Conservation (phyloP, 1,140 invertebrate species). For the Venturia canescens region DNA sequence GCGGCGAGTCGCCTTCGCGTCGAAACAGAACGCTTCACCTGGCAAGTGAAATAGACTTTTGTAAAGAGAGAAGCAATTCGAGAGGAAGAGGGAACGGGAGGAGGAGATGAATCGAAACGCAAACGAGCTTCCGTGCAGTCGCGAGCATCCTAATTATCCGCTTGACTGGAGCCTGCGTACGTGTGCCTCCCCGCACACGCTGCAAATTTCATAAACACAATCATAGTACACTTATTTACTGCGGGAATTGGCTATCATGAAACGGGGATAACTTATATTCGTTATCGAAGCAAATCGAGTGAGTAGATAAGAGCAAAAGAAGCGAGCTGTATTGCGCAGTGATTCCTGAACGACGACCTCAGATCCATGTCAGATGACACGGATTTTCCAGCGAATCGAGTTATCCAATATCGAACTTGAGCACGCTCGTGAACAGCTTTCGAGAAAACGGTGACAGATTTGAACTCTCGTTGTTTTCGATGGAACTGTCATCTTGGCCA, state of each 20-base stretch:
- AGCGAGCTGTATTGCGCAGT: background rate
- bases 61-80: too few species aligned
- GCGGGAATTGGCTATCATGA: conserved; percentile 10
- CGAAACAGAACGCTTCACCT: conserved; percentile 58
- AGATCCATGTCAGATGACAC: background rate
- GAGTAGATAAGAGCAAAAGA: conserved; percentile 4
- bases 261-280: conserved; percentile 2
- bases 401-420: too few species aligned
- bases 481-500: too few species aligned
- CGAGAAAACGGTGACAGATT: too few species aligned
- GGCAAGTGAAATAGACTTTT: conserved; percentile 54
- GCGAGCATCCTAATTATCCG: conserved; percentile 43
- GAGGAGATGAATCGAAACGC: conserved; percentile 1
- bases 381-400: conserved; percentile 8
- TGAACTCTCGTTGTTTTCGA: too few species aligned
- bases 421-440: too few species aligned
- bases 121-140: conserved; percentile 35
- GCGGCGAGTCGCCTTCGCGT: conserved; percentile 26
- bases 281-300: background rate
- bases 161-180: conserved; percentile 30
- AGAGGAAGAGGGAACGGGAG: too few species aligned
- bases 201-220: background rate
- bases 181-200: background rate
- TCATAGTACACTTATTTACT: background rate
- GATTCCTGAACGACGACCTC: background rate